phyloP scores from a whole-genome alignment of 2,797 vertebrate genomes.

The Melanogrammus aeglefinus region DNA sequence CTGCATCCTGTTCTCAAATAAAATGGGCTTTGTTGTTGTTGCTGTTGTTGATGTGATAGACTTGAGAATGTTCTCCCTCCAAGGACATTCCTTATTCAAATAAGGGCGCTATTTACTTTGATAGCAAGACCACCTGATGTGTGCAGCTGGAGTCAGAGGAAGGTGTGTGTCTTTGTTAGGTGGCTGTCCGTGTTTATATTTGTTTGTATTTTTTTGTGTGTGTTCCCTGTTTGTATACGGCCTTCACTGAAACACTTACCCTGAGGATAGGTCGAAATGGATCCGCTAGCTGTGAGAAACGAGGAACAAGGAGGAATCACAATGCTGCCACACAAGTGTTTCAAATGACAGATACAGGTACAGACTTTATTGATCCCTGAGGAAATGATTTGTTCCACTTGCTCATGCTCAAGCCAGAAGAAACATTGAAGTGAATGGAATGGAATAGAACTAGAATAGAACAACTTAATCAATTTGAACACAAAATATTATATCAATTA shows the following conservation, averaged over 20 bases:
- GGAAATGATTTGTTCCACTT: constrained; percentile 49
- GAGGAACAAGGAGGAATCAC: constrained; percentile 62
- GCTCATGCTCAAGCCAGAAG: too few relatives aligned
- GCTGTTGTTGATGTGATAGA: neutral
- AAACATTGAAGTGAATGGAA: too few relatives aligned
- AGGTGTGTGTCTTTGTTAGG: constrained; percentile 39
- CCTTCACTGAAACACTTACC: constrained; percentile 74
- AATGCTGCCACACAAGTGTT: constrained; percentile 81
- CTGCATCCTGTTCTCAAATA: neutral
- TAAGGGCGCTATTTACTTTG: constrained; percentile 43
- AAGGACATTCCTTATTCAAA: constrained; percentile 42
- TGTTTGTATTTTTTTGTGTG: constrained; percentile 35
- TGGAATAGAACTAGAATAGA: too few relatives aligned
- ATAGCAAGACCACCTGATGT: constrained; percentile 46
- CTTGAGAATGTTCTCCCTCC: constrained; percentile 19
- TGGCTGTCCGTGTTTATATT: constrained; percentile 45
- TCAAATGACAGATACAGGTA: constrained; percentile 72
- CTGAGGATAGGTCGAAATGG: constrained; percentile 95
- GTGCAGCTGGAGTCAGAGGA: constrained; percentile 6
- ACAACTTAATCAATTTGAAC: too few relatives aligned
- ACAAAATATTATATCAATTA: neutral
- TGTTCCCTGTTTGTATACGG: constrained; percentile 33
- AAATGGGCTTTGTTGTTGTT: neutral
- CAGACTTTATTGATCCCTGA: constrained; percentile 78
- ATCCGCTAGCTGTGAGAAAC: constrained; percentile 84